Percentiles rank a stretch among this genome's conserved stretches.
phyloP scores from a whole-genome alignment of 2,797 vertebrate genomes.

The Ibycter americanus region DNA sequence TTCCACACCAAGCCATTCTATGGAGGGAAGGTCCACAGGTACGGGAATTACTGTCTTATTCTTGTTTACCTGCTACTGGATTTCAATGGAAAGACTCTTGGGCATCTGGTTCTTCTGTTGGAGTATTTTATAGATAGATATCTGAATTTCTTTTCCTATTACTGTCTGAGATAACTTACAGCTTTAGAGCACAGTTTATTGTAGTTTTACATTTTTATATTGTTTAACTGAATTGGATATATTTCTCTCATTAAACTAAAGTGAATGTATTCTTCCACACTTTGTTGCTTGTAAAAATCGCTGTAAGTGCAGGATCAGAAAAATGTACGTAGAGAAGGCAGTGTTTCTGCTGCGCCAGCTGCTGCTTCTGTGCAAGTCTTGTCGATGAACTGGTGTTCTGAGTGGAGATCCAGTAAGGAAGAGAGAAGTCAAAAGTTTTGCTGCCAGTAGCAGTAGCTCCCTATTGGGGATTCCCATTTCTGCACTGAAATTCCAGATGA shows the following conservation, averaged over 20 bases:
- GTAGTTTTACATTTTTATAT: neutral
- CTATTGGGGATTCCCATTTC: neutral
- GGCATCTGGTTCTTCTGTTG: neutral
- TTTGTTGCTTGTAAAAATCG: neutral
- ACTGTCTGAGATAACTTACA: neutral
- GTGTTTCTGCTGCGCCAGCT: neutral
- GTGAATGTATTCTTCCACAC: neutral
- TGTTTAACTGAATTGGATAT: neutral
- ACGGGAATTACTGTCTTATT: neutral
- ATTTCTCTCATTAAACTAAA: neutral
- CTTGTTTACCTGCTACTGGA: neutral
- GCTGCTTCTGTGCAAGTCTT: neutral
- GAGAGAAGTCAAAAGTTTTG: rapidly evolving
- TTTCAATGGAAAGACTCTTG: neutral
- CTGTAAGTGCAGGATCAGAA: neutral
- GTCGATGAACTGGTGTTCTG: neutral
- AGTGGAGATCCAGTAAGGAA: neutral
- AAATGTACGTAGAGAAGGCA: neutral
- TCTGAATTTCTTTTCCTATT: neutral
- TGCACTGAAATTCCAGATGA: neutral
- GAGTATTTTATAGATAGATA: neutral
- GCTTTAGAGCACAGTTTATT: neutral
- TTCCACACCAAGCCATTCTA: conserved; percentile 98
- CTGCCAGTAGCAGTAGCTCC: neutral
- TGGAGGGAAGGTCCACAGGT: conserved; percentile 96